Conservation (phyloP, 2,797 vertebrate species). For the Eulemur coronatus region DNA sequence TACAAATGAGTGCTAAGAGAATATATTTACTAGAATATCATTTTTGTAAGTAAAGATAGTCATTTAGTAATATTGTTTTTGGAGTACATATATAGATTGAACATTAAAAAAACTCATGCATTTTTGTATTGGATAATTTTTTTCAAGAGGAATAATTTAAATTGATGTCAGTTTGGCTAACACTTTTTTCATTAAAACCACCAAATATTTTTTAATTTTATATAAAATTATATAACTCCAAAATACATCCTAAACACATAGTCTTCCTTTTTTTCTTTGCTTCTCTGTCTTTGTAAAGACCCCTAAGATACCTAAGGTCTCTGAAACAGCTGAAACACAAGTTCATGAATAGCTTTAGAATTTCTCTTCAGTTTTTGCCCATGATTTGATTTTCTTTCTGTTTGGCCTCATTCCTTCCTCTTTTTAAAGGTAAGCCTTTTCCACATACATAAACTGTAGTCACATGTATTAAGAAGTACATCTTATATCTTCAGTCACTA, state of each 20-base stretch:
- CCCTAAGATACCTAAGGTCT: background rate
- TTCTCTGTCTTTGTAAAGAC: background rate
- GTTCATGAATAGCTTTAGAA: background rate
- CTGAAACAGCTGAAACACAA: background rate
- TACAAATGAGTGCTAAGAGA: slow-evolving; percentile 1
- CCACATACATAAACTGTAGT: background rate
- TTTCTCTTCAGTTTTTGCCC: background rate
- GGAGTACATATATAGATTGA: background rate
- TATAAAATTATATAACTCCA: background rate
- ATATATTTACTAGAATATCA: background rate
- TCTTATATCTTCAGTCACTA: background rate
- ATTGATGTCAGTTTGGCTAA: background rate
- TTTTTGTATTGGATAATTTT: background rate
- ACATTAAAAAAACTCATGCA: background rate
- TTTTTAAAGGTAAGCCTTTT: background rate
- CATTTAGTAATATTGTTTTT: background rate
- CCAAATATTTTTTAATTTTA: background rate
- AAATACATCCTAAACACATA: background rate
- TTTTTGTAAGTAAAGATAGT: background rate
- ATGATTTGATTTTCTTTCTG: slow-evolving; percentile 23
- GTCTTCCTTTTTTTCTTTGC: background rate
- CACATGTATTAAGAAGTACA: background rate
- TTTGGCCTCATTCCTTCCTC: background rate
- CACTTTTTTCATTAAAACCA: background rate
- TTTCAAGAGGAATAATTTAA: slow-evolving; percentile 27